Base-by-base conservation (phyloP, 1,140 invertebrate species). In the Polyergus mexicanus region DNA sequence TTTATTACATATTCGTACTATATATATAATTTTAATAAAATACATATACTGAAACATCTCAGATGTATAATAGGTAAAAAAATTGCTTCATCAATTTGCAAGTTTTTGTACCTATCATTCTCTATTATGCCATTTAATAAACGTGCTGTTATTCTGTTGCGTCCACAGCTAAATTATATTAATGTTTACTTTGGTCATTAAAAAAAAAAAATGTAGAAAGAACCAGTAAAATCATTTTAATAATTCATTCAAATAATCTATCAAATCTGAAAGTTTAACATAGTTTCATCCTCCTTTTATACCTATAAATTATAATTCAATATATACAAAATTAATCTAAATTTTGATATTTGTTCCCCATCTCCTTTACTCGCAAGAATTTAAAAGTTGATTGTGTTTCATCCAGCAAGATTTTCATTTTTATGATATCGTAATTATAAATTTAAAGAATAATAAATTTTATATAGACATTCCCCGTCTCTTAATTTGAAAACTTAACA, bases 151-250 rank as follows among this genome's bases (percentile, higher is more conserved):
- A 47, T 72, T 84, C 71, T 84, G 85, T 89, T 80, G 62, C 75
- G 58, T 84, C 88, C 88, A 90, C 88, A 89, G 88, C 88, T 84
- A 69, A 51, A 89, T 89, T 78, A 87, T 89, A 87, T 89, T 87
- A 84, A 87, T 68, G 60, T 58, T 83, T 84, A 89, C 78, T 89
- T 90, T 72, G 80, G 69, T 90, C 87, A 84, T 88, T 80, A 58
- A 78, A 69, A 88, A 51, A 87, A 84, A 41, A 76, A 78, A 19
- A 76, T n/a, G 19, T 32, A 85, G 74, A 75, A 78, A 58, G 47
- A 75, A 58, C 2, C 0, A 84, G 19, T 66, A 62, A 68, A 80
- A 56, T 51, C 13, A 19, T 71, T 16, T 41, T 47, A 13, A 80
- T 35, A 68, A 85, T 56, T 44, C 32, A 13, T 4, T 78, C 6